Base-by-base conservation (phyloP, 2,797 vertebrate species). In the Aldrovandia affinis region DNA sequence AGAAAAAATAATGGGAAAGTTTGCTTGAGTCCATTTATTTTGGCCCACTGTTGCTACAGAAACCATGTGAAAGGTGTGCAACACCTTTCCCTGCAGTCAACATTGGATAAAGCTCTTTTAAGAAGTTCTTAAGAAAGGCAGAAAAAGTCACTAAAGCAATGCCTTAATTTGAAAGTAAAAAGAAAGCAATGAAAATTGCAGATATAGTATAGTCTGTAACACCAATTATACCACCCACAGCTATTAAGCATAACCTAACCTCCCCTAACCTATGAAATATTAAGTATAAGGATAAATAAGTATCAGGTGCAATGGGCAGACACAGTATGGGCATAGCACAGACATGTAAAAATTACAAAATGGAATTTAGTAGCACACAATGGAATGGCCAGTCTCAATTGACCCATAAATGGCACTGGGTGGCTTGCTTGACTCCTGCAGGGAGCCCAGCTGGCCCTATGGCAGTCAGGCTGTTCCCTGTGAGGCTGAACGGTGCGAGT, bases 51-150 rank as follows among this genome's bases (percentile, higher is more conserved):
- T n/a, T n/a, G 73, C 42, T 12, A n/a, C 39, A 47, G 39, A 77
- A n/a, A 44, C 39, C 25, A 20, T 47, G 73, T 77, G 42, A 42
- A 77, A 47, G 73, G 20, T 28, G 39, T 10, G 7, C 42, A 47
- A 22, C 73, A 77, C 73, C 73, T 77, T 77, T 77, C 20, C 68
- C 73, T 77, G 73, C 39, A n/a, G 73, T 77, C 42, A 2, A 25
- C 42, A 77, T 5, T 22, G 22, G 39, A 77, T 77, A 0, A 77
- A 44, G 22, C 73, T 44, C 47, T 63, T 47, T 14, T n/a, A 18
- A 44, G 39, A 77, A 47, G 42, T 25, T 44, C 4, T 77, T 1
- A 47, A n/a, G 73, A 44, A 28, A 39, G 39, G 7, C 20, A 77
- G 18, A 36, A 28, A 68, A 36, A 73, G 15, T 73, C 36, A 73